A percentile compares a stretch with the other conserved stretches of the same genome.
Evolutionary conservation across 2,797 vertebrate species (phyloP).

Genomic region (Sebastiscus albofasciatus): DNA sequence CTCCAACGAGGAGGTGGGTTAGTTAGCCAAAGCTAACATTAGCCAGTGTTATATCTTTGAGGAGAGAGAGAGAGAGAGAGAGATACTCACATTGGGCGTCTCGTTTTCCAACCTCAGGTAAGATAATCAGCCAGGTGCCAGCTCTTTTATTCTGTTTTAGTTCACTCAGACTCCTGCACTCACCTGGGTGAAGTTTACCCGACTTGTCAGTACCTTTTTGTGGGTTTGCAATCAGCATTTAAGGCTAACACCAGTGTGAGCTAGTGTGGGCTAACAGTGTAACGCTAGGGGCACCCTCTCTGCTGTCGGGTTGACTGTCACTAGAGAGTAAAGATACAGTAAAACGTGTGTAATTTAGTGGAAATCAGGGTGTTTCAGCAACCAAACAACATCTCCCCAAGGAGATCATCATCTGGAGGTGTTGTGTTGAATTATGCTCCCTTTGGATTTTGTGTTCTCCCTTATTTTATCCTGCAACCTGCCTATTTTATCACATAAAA

Average conservation of each 20-base stretch:
- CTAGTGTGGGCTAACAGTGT: slow-evolving; percentile 69
- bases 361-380: neutral
- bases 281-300: slow-evolving; percentile 17
- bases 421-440: neutral
- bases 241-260: slow-evolving; percentile 54
- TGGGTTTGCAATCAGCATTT: slow-evolving; percentile 34
- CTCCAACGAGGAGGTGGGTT: neutral
- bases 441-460: neutral
- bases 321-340: neutral
- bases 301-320: neutral
- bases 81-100: slow-evolving; percentile 66
- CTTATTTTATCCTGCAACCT: neutral
- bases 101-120: slow-evolving; percentile 45
- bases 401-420: neutral
- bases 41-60: slow-evolving; percentile 60
- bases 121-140: slow-evolving; percentile 33
- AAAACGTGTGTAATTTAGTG: neutral
- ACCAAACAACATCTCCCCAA: neutral
- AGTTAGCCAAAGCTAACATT: slow-evolving; percentile 74
- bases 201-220: slow-evolving; percentile 56
- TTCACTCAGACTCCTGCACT: neutral
- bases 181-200: slow-evolving; percentile 37
- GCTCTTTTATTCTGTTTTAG: neutral
- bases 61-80: slow-evolving; percentile 41
- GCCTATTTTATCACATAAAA: neutral